phyloP scores from a whole-genome alignment of 2,888 invertebrate genomes.

The Thera obeliscata region DNA sequence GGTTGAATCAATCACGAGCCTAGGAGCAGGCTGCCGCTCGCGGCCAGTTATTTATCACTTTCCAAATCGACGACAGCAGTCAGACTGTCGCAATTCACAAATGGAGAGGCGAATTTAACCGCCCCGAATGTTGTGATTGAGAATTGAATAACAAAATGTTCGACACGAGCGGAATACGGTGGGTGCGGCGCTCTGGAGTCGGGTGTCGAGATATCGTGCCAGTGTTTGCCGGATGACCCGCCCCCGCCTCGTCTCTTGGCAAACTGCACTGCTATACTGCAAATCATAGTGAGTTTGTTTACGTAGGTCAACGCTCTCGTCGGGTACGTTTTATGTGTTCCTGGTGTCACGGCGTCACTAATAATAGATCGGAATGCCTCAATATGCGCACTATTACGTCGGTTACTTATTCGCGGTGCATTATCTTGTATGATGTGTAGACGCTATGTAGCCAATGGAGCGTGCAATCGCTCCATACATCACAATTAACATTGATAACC shows the following conservation, averaged over 20 bases:
- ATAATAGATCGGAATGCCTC: conserved; percentile 82
- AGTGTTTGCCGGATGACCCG: conserved; percentile 73
- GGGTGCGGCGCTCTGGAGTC: conserved; percentile 53
- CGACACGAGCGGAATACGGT: conserved; percentile 54
- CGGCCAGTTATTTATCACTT: conserved; percentile 70
- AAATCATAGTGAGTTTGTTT: conserved; percentile 81
- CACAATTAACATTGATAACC: conserved; percentile 55
- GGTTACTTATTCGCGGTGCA: conserved; percentile 62
- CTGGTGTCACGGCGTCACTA: conserved; percentile 81
- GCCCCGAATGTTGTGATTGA: conserved; percentile 52
- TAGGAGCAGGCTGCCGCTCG: conserved; percentile 55
- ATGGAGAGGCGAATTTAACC: conserved; percentile 53
- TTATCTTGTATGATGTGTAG: conserved; percentile 57
- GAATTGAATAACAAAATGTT: conserved; percentile 52
- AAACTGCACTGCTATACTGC: conserved; percentile 79
- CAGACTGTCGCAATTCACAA: conserved; percentile 65
- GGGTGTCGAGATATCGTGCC: conserved; percentile 68
- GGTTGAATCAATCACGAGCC: conserved; percentile 74
- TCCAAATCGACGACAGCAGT: conserved; percentile 60
- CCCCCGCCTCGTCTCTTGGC: conserved; percentile 77
- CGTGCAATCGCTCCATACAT: conserved; percentile 55
- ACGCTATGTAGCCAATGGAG: conserved; percentile 52
- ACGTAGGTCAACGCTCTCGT: conserved; percentile 80
- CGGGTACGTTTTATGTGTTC: conserved; percentile 79
- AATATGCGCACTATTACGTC: conserved; percentile 71